Base-by-base conservation (phyloP, 1,140 invertebrate genomes). In the Theocolax elegans region DNA sequence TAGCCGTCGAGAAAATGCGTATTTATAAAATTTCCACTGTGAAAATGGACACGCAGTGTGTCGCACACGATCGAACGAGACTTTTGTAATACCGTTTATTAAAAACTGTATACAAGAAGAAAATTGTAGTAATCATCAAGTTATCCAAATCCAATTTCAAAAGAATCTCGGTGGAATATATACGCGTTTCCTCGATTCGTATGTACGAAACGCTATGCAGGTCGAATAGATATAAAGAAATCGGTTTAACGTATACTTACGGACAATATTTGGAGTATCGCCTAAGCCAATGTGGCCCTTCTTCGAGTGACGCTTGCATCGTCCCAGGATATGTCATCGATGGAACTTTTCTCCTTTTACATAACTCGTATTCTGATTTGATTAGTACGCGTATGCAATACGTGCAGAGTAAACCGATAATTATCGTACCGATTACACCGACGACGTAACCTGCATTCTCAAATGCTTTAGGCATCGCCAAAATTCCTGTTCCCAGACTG, bases 381-480 rank as follows among this genome's bases (percentile, higher is more conserved):
- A 93, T 88, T 76, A 95, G 79, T 44, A 95, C 81, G 76, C 93
- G 91, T 77, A 95, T 93, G 75, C 92, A 93, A 81, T 94, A 94
- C 6, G 92, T 93, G 75, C 93, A 94, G 15, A 95, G 86, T 1
- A 89, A 68, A 1, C 92, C 93, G 71, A 95, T 91, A 0, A 92
- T 72, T 4, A 92, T 74, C 1, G 92, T 91, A 2, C 90, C 91
- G 15, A 92, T 76, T 1, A 88, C 79, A n/a, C 92, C 92, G 42
- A 91, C 80, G 0, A 89, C 67, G 65, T 94, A 89, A 38, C 95
- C 95, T 15, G 94, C 87, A 79, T 95, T 89, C 46, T 87, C 84
- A 49, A 96, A 91, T 0, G 95, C 94, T 73, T 90, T 88, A 1
- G 95, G 93, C 92, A 97, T 95, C 27, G 95, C 94, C 53, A 97